phyloP scores from a whole-genome alignment of 2,797 vertebrate genomes.

The Hypotaenidia philippensis region DNA sequence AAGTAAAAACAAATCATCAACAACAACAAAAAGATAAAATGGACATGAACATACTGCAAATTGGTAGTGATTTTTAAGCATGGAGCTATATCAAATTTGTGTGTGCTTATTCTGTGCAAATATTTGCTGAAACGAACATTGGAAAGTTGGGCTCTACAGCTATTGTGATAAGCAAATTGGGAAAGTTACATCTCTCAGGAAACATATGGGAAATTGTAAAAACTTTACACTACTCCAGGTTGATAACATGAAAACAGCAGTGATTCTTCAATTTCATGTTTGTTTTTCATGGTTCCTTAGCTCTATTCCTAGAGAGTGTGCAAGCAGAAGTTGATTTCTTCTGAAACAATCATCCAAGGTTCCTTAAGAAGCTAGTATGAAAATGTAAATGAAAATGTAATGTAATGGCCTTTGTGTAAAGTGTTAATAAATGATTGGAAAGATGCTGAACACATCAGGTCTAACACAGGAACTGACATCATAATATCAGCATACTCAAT shows the following conservation, averaged over 20 bases:
- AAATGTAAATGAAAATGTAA: neutral
- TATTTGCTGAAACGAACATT: neutral
- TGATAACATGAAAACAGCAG: neutral
- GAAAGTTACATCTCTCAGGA: neutral
- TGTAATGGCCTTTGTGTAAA: too few relatives aligned
- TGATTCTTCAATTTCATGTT: neutral
- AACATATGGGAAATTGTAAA: neutral
- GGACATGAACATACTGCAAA: neutral
- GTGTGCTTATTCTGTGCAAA: neutral
- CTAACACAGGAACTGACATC: neutral
- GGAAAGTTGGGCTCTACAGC: neutral
- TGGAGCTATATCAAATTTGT: too few relatives aligned
- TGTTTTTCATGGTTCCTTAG: neutral
- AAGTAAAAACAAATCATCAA: neutral
- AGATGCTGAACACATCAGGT: neutral
- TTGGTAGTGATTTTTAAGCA: too few relatives aligned
- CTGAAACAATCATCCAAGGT: neutral
- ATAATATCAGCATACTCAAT: neutral
- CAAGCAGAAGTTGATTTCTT: neutral
- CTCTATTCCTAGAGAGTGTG: fast-evolving
- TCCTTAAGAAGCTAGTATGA: neutral
- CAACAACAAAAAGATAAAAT: neutral
- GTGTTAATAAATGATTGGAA: neutral
- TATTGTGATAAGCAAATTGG: neutral
- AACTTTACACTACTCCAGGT: neutral